phyloP scores from a whole-genome alignment of 2,888 invertebrate genomes.

The Apoda limacodes region DNA sequence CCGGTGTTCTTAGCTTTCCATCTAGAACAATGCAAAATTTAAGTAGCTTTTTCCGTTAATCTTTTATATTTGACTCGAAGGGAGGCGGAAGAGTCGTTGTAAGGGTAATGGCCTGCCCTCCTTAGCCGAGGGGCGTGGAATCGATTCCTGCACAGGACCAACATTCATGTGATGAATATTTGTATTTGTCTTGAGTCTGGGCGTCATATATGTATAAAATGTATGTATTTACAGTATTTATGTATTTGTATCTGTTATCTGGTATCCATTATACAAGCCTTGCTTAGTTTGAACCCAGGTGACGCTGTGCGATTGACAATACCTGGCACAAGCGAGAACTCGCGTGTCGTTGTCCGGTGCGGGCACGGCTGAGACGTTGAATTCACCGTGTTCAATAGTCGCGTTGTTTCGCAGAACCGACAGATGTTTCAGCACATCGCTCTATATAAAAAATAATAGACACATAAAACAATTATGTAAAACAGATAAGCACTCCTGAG shows the following conservation, averaged over 20 bases:
- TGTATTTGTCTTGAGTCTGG: no score
- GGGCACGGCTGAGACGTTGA: constrained; percentile 45
- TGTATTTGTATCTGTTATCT: no score
- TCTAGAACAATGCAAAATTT: constrained; percentile 43
- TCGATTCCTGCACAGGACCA: no score
- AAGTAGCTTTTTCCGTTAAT: not conserved
- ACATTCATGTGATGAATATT: no score
- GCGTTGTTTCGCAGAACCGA: constrained; percentile 57
- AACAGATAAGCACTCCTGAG: no score
- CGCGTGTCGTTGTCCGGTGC: constrained; percentile 51
- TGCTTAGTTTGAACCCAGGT: no score
- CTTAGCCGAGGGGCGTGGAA: no score
- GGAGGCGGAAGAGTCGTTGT: not conserved
- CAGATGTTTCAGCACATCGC: constrained; percentile 32
- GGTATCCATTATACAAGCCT: no score
- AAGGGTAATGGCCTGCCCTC: not conserved
- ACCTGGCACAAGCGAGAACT: constrained; percentile 79
- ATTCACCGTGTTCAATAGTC: constrained; percentile 75
- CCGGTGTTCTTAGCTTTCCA: constrained; percentile 81
- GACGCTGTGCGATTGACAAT: no score
- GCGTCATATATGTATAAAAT: no score
- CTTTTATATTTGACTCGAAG: no score
- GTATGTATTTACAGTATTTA: no score
- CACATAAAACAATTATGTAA: not conserved
- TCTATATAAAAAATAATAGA: constrained; percentile 22